A percentile compares a stretch with the other conserved stretches of the same genome.
Evolutionary conservation across 2,888 invertebrate genomes (phyloP).

Genomic region (Flexamia atlantica): DNA sequence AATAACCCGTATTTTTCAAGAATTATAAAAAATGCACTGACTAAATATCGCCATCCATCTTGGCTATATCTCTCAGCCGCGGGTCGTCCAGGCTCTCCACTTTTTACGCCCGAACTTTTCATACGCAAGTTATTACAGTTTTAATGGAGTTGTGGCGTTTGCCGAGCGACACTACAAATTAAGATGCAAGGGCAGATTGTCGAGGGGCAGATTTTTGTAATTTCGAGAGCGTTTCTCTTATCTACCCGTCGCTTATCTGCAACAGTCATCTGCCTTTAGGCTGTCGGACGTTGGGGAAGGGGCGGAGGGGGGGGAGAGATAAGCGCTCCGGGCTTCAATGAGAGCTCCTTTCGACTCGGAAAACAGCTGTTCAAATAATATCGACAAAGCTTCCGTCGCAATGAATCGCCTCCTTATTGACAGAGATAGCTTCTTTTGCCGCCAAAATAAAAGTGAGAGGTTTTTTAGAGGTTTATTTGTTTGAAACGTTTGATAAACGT

Average conservation of each 20-base stretch:
- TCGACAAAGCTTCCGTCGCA: constrained; percentile 22
- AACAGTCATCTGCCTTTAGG: constrained; percentile 49
- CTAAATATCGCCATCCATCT: constrained; percentile 30
- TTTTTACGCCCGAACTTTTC: constrained; percentile 54
- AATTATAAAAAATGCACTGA: not conserved
- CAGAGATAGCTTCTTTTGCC: constrained; percentile 26
- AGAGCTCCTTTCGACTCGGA: constrained; percentile 30
- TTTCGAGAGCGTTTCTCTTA: constrained; percentile 50
- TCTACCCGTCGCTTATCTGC: not conserved
- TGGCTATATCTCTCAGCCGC: not conserved
- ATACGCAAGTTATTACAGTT: constrained; percentile 53
- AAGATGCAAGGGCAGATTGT: constrained; percentile 51
- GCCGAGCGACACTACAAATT: constrained; percentile 43
- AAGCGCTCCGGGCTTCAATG: constrained; percentile 29
- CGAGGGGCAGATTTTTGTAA: constrained; percentile 55
- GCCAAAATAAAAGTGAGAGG: constrained; percentile 6
- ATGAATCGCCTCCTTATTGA: constrained; percentile 19
- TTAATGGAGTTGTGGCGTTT: constrained; percentile 54
- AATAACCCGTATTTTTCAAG: not conserved
- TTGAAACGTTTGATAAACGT: no score
- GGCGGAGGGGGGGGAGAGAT: constrained; percentile 32
- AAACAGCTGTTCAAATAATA: constrained; percentile 45
- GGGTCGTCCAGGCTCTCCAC: not conserved
- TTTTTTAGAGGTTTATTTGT: no score
- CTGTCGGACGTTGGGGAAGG: not conserved